Evolutionary conservation across 1,140 invertebrate genomes (phyloP), one percentile per base, ranked within the genome.

Genomic region (Dendroctonus ponderosae): DNA sequence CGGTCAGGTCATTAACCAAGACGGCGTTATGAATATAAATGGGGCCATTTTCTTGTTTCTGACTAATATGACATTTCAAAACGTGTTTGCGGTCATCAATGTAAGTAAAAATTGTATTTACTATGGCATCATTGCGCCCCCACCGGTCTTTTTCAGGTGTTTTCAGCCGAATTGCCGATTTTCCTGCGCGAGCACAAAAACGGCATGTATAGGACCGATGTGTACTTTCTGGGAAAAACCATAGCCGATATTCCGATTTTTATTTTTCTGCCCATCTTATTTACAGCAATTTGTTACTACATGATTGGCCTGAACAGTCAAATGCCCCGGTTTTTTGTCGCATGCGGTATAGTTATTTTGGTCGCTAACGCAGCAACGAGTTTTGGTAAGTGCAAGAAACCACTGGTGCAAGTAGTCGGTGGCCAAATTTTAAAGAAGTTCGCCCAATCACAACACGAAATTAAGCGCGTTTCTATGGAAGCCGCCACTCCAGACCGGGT

Each of bases 1-100:
- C 74, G 87, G 90, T 0, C 95, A 97, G 77, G 80, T 85, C 72
- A 74, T 93, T 41, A 87, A 92, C 89, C 53, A 96, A 79, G 89
- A 93, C 71, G 93, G 93, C 5, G 90, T 97, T 0, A 92, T 93
- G 87, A 98, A 98, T 78, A 94, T 98, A 63, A 97, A 97, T 77
- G 96, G 96, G 52, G 92, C 91, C n/a, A 83, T 98, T 15, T 98
- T 97, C 76, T 86, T 97, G 59, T 90, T 96, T 75, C 82, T 97
- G 3, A 94, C 91, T 5, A 96, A 95, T 78, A 93, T 94, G 89
- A 97, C 92, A 6, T 96, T 96, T 78, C 92, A 92, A 76, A 96
- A 96, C 79, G 87, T 93, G 7, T 92, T 92, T 75, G 89, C 91
- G 50, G 93, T 95, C 14, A 89, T 95, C 53, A 91, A 89, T 78